Base-by-base conservation (phyloP, 2,888 invertebrate species). In the Dryocosmus kuriphilus region DNA sequence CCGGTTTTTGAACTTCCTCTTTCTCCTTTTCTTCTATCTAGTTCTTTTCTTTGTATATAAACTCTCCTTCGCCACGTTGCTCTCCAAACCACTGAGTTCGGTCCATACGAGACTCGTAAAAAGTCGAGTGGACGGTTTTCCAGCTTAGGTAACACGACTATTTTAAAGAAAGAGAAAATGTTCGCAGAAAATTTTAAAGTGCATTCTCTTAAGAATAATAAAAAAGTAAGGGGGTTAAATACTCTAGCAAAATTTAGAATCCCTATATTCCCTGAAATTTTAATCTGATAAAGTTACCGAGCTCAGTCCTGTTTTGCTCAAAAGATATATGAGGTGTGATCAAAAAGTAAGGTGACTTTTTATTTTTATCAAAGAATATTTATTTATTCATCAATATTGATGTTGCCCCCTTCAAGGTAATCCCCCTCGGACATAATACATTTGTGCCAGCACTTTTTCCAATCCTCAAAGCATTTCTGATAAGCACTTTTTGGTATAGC, bases 1-100 rank as follows among this genome's bases (percentile, higher is more conserved):
- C 73, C 63, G 81, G 77, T 79, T 75, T 74, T 62, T 41, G n/a
- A 46, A 61, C 79, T 62, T 75, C 38, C 62, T 32, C 75, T 75
- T 73, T 46, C 30, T 71, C 65, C 73, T 79, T 75, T 74, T 60
- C 57, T 75, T 78, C 8, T 51, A 0, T n/a, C 24, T 27, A 24
- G 24, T 19, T 46, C 19, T 27, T 51, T 27, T n/a, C 9, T 41
- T 2, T 27, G 7, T 19, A 19, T 27, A 71, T 51, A n/a, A 71
- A 27, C 46, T 46, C 19, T 2, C 27, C 9, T 27, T 32, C 24
- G 41, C 24, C 65, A 65, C 38, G 1, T 65, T 24, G 7, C n/a
- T 38, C 22, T n/a, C 32, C 62, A 35, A 63, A 63, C 62, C n/a
- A 32, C 62, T 35, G 9, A 24, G 57, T 57, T 57, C 35, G 11